Percentiles rank a stretch among this genome's conserved stretches.
phyloP scores from a whole-genome alignment of 2,113 vertebrate species.

The Ophiodon elongatus region DNA sequence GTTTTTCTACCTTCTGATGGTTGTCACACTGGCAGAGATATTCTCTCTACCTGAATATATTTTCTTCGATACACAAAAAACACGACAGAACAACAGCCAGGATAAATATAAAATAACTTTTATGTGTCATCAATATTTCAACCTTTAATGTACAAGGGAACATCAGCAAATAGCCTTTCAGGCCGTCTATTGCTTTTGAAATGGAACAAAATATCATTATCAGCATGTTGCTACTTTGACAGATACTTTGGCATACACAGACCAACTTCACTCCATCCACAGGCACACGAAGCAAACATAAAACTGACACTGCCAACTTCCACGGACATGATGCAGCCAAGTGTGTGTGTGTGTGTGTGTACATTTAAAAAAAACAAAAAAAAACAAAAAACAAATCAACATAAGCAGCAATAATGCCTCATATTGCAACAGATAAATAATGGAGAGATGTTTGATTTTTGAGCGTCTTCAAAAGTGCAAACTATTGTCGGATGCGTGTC shows the following conservation, averaged over 20 bases:
- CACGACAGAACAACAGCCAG: background rate
- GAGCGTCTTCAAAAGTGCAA: slow-evolving; percentile 60
- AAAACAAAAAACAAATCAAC: slow-evolving; percentile 34
- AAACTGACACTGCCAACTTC: slow-evolving; percentile 27
- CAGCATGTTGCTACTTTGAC: slow-evolving; percentile 48
- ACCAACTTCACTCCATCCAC: slow-evolving; percentile 51
- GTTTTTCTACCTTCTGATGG: background rate
- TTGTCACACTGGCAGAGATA: background rate
- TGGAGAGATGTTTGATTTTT: slow-evolving; percentile 56
- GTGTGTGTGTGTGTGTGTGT: slow-evolving; percentile 37
- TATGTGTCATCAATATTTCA: slow-evolving; percentile 78
- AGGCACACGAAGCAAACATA: slow-evolving; percentile 60
- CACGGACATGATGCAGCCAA: slow-evolving; percentile 11
- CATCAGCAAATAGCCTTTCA: slow-evolving; percentile 48
- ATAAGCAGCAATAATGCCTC: slow-evolving; percentile 48
- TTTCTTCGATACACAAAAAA: background rate
- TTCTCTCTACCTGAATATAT: background rate
- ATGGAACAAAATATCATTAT: slow-evolving; percentile 48
- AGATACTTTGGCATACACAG: slow-evolving; percentile 46
- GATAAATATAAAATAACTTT: slow-evolving; percentile 81
- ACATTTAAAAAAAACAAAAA: slow-evolving; percentile 14
- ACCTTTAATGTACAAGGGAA: slow-evolving; percentile 65
- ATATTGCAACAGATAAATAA: slow-evolving; percentile 63
- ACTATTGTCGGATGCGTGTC: slow-evolving; percentile 54
- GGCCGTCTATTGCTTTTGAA: slow-evolving; percentile 65